A percentile compares a stretch with the other conserved stretches of the same genome.
These are phyloP conservation scores for Anguilla marmorata DNA, from an alignment of 2,797 vertebrate species.

Conservation along the genomic window DNA sequence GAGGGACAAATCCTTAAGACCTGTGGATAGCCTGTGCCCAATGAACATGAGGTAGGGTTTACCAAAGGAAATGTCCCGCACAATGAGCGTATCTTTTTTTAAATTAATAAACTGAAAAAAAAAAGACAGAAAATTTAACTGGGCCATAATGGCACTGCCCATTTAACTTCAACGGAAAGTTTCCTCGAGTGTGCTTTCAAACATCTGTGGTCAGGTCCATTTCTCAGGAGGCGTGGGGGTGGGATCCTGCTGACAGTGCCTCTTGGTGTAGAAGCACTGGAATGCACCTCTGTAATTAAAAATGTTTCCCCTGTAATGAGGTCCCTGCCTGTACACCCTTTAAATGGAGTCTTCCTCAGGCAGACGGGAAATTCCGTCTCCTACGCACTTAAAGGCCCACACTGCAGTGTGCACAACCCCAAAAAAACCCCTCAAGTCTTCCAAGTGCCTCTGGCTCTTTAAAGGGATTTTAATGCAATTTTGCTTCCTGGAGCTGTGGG, in stretches of 20 bases:
- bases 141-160: background rate
- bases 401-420: background rate
- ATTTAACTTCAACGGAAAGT: background rate
- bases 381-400: background rate
- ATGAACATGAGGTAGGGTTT: background rate
- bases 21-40: background rate
- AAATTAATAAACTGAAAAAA: background rate
- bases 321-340: background rate
- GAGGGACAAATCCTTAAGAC: background rate
- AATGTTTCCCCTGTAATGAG: slow-evolving; percentile 22
- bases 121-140: background rate
- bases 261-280: background rate
- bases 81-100: background rate
- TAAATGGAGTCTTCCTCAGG: background rate
- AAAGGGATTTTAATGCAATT: background rate
- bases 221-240: background rate
- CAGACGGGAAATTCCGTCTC: slow-evolving; percentile 17
- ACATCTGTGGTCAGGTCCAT: background rate
- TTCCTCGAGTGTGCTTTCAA: background rate
- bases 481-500: background rate
- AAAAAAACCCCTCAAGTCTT: background rate
- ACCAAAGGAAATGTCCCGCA: background rate
- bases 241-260: background rate
- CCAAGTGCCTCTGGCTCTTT: background rate
- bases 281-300: slow-evolving; percentile 31